phyloP scores from a whole-genome alignment of 2,888 invertebrate species.

The Pachycephus smyrnensis region DNA sequence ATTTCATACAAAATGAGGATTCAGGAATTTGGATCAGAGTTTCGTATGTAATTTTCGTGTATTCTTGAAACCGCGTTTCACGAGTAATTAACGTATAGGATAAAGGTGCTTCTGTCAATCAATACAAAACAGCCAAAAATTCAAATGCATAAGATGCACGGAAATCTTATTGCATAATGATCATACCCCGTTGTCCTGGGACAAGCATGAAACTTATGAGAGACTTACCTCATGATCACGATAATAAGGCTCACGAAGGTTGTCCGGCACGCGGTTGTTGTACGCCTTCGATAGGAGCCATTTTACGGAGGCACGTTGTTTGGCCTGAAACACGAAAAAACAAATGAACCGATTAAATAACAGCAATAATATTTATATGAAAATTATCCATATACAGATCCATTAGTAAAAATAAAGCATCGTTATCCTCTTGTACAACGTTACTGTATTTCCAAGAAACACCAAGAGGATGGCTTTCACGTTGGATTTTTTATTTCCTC shows the following conservation, averaged over 20 bases:
- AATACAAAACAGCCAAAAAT: neutral
- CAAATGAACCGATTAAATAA: neutral
- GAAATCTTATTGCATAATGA: neutral
- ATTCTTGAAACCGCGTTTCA: neutral
- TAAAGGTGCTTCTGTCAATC: neutral
- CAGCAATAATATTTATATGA: neutral
- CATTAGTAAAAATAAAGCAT: neutral
- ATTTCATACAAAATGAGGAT: no score
- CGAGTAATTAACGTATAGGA: neutral
- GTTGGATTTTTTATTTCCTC: neutral
- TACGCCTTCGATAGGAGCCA: slow-evolving; percentile 97
- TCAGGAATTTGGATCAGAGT: no score
- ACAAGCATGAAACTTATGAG: neutral
- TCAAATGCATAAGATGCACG: neutral
- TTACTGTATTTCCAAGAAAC: neutral
- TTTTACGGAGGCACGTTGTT: slow-evolving; percentile 94
- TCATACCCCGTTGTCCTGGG: neutral
- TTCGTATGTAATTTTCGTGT: no score
- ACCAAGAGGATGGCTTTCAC: neutral
- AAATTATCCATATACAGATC: neutral
- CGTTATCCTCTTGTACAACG: neutral
- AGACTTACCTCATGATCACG: slow-evolving; percentile 88
- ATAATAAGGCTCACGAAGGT: slow-evolving; percentile 94
- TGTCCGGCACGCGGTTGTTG: slow-evolving; percentile 93
- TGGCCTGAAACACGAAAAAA: slow-evolving; percentile 81